Percentiles rank a stretch among this genome's conserved stretches.
Conservation (phyloP, 1,140 invertebrate species). For the Diorhabda elongata region DNA sequence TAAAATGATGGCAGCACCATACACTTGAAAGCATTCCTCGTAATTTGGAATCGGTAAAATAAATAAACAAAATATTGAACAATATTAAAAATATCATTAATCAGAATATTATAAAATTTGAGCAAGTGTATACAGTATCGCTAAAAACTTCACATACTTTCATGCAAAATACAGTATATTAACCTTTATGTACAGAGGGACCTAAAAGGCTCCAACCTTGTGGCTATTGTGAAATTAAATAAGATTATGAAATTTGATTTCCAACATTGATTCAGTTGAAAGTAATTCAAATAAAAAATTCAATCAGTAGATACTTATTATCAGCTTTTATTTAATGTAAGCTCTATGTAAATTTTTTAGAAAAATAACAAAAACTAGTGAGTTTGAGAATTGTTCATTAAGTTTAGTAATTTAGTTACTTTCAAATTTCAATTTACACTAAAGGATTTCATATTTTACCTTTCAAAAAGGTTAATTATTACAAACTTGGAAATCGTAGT, state of each 20-base stretch:
- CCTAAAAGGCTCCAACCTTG: background rate
- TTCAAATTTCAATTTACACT: too few relatives aligned
- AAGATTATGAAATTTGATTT: background rate
- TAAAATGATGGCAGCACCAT: constrained; percentile 42
- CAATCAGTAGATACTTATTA: too few relatives aligned
- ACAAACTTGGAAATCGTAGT: too few relatives aligned
- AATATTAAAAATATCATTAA: constrained; percentile 37
- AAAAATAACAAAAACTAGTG: too few relatives aligned
- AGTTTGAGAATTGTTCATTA: too few relatives aligned
- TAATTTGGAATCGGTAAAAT: constrained; percentile 39
- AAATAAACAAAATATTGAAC: constrained; percentile 36
- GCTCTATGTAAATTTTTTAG: too few relatives aligned
- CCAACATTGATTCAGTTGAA: too few relatives aligned
- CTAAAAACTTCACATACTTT: constrained; percentile 30
- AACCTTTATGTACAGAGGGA: constrained; percentile 38
- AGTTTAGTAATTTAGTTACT: too few relatives aligned
- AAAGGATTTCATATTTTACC: too few relatives aligned
- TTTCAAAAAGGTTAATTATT: too few relatives aligned
- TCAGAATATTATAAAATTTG: constrained; percentile 38
- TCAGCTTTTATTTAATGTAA: too few relatives aligned
- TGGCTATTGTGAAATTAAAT: constrained; percentile 10
- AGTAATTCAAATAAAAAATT: too few relatives aligned
- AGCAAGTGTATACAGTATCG: constrained; percentile 43
- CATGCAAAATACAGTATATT: constrained; percentile 36
- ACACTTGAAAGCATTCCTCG: constrained; percentile 40